These are phyloP conservation scores for Lophius americanus DNA, from an alignment of 2,797 vertebrate species.

Conservation along the genomic window DNA sequence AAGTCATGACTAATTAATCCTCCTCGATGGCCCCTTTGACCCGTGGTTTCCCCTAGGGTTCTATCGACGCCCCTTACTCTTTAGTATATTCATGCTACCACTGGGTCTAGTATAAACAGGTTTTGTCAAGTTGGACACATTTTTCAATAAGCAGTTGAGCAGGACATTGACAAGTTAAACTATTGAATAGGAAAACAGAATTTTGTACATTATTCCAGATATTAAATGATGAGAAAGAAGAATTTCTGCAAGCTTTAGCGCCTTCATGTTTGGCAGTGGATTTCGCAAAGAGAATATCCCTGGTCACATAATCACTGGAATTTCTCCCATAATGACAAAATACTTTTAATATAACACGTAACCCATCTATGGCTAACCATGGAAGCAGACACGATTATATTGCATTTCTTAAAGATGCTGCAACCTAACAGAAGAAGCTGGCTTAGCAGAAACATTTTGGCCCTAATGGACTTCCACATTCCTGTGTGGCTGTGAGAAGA, in stretches of 20 bases:
- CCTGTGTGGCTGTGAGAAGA: slow-evolving; percentile 60
- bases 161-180: neutral
- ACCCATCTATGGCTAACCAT: slow-evolving; percentile 18
- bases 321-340: neutral
- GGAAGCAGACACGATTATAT: neutral
- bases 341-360: slow-evolving; percentile 1
- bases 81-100: no score
- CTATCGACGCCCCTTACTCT: no score
- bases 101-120: no score
- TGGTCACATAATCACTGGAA: neutral
- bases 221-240: neutral
- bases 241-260: neutral
- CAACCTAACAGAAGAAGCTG: slow-evolving; percentile 17
- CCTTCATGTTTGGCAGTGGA: neutral
- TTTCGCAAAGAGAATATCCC: neutral
- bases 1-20: no score
- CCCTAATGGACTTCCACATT: slow-evolving; percentile 48
- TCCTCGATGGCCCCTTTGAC: no score
- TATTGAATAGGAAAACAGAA: neutral
- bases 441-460: slow-evolving; percentile 23
- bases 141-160: no score
- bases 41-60: no score
- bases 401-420: slow-evolving; percentile 10
- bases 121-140: no score
- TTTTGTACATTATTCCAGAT: neutral